phyloP scores from a whole-genome alignment of 2,888 invertebrate species.

The Euproctis similis region DNA sequence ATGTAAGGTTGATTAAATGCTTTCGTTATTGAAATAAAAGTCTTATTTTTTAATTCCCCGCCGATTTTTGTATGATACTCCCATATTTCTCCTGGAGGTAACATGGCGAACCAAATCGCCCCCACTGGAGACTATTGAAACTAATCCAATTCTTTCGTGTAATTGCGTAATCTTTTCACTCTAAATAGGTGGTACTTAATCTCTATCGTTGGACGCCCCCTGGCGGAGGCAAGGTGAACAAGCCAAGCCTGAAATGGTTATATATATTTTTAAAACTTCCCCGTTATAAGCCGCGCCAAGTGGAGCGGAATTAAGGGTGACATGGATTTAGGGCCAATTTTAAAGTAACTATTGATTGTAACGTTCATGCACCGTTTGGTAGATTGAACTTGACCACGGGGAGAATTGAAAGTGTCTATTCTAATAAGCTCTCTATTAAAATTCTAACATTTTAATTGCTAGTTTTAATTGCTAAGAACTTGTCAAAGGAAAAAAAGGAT shows the following conservation, averaged over 20 bases:
- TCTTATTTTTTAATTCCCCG: not conserved
- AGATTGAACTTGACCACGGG: too few relatives aligned
- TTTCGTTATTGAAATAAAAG: too few relatives aligned
- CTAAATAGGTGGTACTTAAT: conserved; percentile 49
- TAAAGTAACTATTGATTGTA: conserved; percentile 58
- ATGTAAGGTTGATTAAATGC: too few relatives aligned
- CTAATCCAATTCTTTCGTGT: conserved; percentile 50
- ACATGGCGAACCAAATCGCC: conserved; percentile 16
- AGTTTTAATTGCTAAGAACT: too few relatives aligned
- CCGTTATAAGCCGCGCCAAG: conserved; percentile 32
- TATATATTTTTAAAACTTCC: conserved; percentile 58
- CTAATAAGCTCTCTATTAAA: too few relatives aligned
- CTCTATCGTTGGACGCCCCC: conserved; percentile 25
- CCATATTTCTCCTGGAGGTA: conserved; percentile 9
- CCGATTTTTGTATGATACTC: conserved; percentile 2
- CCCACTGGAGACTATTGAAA: conserved; percentile 26
- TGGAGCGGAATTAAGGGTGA: conserved; percentile 41
- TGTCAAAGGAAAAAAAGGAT: too few relatives aligned
- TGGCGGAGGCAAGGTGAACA: conserved; percentile 38
- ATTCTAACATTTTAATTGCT: too few relatives aligned
- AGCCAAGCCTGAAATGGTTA: conserved; percentile 65
- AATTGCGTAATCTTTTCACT: conserved; percentile 62
- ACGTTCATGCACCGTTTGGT: conserved; percentile 39
- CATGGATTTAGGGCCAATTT: conserved; percentile 53
- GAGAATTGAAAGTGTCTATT: too few relatives aligned